phyloP scores from a whole-genome alignment of 2,888 invertebrate species.

The Calephelis perditalis region DNA sequence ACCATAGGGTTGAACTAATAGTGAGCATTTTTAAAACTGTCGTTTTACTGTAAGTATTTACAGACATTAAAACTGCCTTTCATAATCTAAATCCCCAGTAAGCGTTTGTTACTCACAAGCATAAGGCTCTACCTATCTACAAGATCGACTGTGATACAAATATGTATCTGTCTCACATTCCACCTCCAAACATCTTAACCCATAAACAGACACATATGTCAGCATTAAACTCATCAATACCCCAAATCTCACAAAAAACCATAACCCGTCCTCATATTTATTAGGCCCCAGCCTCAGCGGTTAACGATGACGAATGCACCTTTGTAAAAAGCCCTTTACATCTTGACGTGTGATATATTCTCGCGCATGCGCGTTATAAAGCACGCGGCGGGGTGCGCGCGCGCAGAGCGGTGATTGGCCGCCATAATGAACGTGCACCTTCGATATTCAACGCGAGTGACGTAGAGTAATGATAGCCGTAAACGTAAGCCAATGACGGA shows the following conservation, averaged over 20 bases:
- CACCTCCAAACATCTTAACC: conserved; percentile 5
- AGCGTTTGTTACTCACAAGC: no score
- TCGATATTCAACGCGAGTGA: conserved; percentile 49
- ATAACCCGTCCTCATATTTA: conserved; percentile 58
- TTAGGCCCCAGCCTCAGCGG: conserved; percentile 49
- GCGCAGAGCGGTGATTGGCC: conserved; percentile 63
- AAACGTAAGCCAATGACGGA: conserved; percentile 68
- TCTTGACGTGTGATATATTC: conserved; percentile 72
- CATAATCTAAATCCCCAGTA: no score
- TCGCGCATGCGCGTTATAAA: conserved; percentile 62
- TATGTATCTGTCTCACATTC: conserved; percentile 1
- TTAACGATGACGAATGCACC: conserved; percentile 75
- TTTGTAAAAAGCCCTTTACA: conserved; percentile 66
- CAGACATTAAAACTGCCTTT: no score
- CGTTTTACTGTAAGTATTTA: no score
- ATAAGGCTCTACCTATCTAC: no score
- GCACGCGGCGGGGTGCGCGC: conserved; percentile 68
- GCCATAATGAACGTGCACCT: conserved; percentile 57
- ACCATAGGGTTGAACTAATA: no score
- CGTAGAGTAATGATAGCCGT: conserved; percentile 62
- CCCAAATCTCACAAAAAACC: conserved; percentile 47
- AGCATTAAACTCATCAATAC: conserved; percentile 52
- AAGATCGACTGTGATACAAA: no score
- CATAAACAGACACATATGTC: conserved; percentile 9
- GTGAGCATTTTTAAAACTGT: no score